Evolutionary conservation across 2,888 invertebrate species (phyloP), one percentile per base, ranked within the genome.

Genomic region (Noctua comes): DNA sequence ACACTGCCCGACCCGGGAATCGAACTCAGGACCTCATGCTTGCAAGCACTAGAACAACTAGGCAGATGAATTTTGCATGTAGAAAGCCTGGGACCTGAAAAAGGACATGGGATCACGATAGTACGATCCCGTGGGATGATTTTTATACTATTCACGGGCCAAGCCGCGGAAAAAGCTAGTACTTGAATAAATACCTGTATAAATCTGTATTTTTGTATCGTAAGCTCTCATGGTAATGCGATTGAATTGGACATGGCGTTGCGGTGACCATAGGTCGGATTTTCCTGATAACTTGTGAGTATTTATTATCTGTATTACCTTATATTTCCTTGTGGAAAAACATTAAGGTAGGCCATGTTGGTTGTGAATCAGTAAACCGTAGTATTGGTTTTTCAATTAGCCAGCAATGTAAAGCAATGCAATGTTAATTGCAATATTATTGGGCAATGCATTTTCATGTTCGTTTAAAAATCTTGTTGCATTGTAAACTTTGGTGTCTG

Each of bases 191-290:
- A 46, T 76, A 77, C 51, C 74, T 57, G 70, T 76, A 76, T 82
- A 86, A 77, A 87, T 87, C 68, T 82, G 77, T 89, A 81, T 86
- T 88, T 89, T 89, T 88, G 78, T 80, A 68, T 77, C 62, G 62
- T 72, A 59, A 72, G 77, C 77, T 81, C 73, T 77, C 36, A 80
- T 78, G 82, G 69, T 88, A 89, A 89, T 90, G 71, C 85, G 75
- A 90, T 84, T 88, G 82, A 79, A 88, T 90, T 86, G 89, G 79
- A 84, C 75, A 81, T 76, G 81, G 79, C 36, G 46, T 51, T 87
- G 64, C 10, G 69, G 84, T 83, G 83, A 43, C 88, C 80, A 86
- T 79, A 73, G 74, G 18, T 62, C 1, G 16, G 10, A 64, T 48
- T 27, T 43, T 82, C 48, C 71, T 43, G 59, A 46, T 57, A 51